phyloP scores from a whole-genome alignment of 1,140 invertebrate genomes.

The Ceratina japonica region DNA sequence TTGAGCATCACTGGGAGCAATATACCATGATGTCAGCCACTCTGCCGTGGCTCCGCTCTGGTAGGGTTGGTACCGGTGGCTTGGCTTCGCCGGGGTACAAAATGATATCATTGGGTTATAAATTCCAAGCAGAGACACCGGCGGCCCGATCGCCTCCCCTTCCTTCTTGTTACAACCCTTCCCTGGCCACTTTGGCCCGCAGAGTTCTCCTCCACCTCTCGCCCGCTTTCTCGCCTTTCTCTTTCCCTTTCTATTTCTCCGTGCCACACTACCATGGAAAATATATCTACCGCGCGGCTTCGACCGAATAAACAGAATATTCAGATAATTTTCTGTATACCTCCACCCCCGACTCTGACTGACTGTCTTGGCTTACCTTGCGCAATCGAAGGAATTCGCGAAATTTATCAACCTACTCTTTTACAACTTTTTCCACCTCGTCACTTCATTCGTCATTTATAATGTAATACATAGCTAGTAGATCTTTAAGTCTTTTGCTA shows the following conservation, averaged over 20 bases:
- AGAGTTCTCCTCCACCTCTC: conserved; percentile 34
- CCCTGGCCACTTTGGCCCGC: conserved; percentile 63
- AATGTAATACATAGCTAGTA: not conserved
- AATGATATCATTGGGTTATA: conserved; percentile 79
- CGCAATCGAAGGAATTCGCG: not conserved
- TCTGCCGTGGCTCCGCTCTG: conserved; percentile 67
- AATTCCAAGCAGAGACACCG: conserved; percentile 77
- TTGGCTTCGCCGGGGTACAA: conserved; percentile 75
- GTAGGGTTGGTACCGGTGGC: conserved; percentile 62
- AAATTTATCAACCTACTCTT: conserved; percentile 5
- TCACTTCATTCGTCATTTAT: conserved; percentile 1
- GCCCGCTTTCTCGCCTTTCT: conserved; percentile 25
- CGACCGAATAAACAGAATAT: conserved; percentile 76
- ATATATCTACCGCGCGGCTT: conserved; percentile 71
- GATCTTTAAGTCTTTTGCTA: too few species aligned
- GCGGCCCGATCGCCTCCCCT: conserved; percentile 69
- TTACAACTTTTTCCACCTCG: not conserved
- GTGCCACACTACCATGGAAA: conserved; percentile 53
- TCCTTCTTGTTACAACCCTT: conserved; percentile 73
- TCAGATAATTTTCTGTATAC: conserved; percentile 73
- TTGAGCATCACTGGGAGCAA: conserved; percentile 75
- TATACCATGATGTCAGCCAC: conserved; percentile 77
- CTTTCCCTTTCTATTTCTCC: conserved; percentile 49
- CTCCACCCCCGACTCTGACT: conserved; percentile 23
- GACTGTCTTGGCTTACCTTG: conserved; percentile 16